Conservation (phyloP, 2,888 invertebrate species). For the Drosophila neoperkinsi region DNA sequence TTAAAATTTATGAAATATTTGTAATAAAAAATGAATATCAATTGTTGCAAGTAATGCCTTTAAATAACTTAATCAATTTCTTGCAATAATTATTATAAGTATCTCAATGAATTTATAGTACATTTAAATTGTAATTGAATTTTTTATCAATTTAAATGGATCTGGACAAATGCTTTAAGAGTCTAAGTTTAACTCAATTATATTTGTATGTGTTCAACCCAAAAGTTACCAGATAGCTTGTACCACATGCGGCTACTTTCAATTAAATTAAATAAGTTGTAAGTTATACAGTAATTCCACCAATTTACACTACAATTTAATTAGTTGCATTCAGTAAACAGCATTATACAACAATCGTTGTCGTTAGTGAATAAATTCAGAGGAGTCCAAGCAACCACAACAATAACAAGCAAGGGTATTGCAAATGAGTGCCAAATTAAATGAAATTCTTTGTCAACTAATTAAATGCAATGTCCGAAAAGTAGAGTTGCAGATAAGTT, state of each 20-base stretch:
- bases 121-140: no score
- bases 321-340: constrained; percentile 15
- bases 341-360: constrained; percentile 15
- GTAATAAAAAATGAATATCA: not conserved
- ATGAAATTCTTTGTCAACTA: constrained; percentile 65
- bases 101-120: not conserved
- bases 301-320: constrained; percentile 2
- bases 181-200: not conserved
- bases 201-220: not conserved
- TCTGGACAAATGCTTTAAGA: not conserved
- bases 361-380: constrained; percentile 6
- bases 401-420: constrained; percentile 15
- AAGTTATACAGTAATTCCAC: constrained; percentile 3
- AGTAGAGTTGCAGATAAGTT: constrained; percentile 37
- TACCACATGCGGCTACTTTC: not conserved
- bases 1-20: not conserved
- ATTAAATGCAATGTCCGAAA: constrained; percentile 53
- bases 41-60: not conserved
- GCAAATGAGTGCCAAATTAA: constrained; percentile 64
- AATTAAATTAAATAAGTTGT: constrained; percentile 23
- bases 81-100: not conserved
- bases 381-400: constrained; percentile 12
- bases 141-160: not conserved
- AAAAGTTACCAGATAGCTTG: not conserved
- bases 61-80: not conserved